phyloP scores from a whole-genome alignment of 2,113 vertebrate species.

The Pipra filicauda region DNA sequence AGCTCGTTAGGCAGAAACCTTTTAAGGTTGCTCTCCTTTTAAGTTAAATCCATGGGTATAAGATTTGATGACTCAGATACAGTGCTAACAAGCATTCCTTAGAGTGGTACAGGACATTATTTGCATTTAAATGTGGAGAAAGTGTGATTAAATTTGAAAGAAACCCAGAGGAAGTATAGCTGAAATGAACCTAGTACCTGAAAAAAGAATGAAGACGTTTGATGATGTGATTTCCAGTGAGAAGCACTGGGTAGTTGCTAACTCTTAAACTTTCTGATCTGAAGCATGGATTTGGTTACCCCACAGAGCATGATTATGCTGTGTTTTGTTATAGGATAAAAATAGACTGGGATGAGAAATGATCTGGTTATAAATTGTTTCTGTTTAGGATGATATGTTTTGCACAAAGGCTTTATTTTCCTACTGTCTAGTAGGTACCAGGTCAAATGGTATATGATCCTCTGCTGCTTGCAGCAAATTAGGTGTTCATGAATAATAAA shows the following conservation, averaged over 20 bases:
- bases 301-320: not conserved
- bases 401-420: constrained; percentile 9
- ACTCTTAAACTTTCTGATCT: not conserved
- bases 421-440: not conserved
- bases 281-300: not conserved
- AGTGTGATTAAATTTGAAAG: not conserved
- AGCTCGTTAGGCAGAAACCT: not conserved
- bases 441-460: constrained; percentile 24
- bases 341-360: not conserved
- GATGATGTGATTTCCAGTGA: not conserved
- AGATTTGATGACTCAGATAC: not conserved
- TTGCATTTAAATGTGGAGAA: not conserved
- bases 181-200: not conserved
- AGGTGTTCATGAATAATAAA: constrained; percentile 28
- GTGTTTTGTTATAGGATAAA: not conserved
- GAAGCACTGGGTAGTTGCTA: not conserved
- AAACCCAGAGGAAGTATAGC: not conserved
- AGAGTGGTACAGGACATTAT: not conserved
- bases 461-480: not conserved
- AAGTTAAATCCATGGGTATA: not conserved
- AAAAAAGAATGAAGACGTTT: not conserved
- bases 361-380: not conserved
- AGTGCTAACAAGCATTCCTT: not conserved
- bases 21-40: not conserved
- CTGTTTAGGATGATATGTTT: not conserved